Conservation (phyloP, 53 echinoderm and acorn worm genomes). For the Crossaster papposus region DNA sequence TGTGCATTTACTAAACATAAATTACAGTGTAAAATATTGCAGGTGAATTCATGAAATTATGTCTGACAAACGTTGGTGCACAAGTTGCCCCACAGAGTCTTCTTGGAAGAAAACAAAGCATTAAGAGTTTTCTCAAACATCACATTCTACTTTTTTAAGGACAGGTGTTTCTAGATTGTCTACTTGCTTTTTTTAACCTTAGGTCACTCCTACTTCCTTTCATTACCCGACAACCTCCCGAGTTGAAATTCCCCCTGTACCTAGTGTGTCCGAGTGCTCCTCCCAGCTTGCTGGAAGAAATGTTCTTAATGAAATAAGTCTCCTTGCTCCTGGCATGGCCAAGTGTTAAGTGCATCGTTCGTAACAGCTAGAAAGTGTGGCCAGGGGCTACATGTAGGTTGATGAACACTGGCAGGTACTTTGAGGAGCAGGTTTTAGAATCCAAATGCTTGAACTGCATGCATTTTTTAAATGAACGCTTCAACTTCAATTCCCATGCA, state of each 20-base stretch:
- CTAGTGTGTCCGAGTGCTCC: neutral
- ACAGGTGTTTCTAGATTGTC: neutral
- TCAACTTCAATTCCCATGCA: neutral
- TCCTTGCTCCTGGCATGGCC: slow-evolving; percentile 46
- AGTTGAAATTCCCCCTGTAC: slow-evolving; percentile 39
- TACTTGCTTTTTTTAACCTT: neutral
- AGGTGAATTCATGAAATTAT: no score
- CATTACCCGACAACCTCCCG: slow-evolving; percentile 32
- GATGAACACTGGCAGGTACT: slow-evolving; percentile 52
- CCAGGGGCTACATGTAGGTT: slow-evolving; percentile 14
- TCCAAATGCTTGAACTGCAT: neutral
- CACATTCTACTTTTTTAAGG: no score
- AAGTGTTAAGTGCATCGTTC: slow-evolving; percentile 59
- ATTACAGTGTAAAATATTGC: no score
- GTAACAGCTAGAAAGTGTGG: slow-evolving; percentile 44
- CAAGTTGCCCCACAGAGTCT: no score
- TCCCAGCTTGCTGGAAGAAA: neutral
- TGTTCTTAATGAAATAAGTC: slow-evolving; percentile 56
- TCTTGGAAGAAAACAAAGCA: no score
- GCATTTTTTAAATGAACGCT: neutral
- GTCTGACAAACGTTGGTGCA: no score
- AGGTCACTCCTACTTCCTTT: neutral
- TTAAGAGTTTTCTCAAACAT: no score
- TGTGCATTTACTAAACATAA: no score
- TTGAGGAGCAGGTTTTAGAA: neutral